phyloP scores from a whole-genome alignment of 2,113 vertebrate genomes.

The Sapayoa aenigma region DNA sequence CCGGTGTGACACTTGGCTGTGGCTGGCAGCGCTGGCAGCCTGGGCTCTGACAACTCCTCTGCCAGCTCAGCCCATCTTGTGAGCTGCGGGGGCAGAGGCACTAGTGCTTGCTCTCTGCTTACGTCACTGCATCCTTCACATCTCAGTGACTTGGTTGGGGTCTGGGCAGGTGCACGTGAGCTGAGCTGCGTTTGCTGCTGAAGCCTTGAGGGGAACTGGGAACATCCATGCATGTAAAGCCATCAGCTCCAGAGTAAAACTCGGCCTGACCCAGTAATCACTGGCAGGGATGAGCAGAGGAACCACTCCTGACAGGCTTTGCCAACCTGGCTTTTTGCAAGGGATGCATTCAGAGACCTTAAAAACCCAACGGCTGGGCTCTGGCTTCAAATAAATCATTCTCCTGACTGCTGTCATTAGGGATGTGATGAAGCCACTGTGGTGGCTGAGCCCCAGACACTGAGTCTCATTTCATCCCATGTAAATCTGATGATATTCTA shows the following conservation, averaged over 20 bases:
- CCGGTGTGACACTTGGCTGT: fast-evolving
- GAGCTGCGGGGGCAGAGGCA: background rate
- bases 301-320: background rate
- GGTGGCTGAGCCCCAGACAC: background rate
- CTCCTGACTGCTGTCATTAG: background rate
- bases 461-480: background rate
- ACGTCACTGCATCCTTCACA: background rate
- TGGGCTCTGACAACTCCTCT: background rate
- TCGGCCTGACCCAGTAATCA: conserved; percentile 39
- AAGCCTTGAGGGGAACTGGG: conserved; percentile 10
- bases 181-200: background rate
- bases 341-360: background rate
- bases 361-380: background rate
- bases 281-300: background rate
- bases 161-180: background rate
- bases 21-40: background rate
- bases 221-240: conserved; percentile 58
- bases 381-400: background rate
- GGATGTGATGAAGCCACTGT: background rate
- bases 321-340: background rate
- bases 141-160: background rate
- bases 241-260: background rate
- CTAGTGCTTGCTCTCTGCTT: fast-evolving
- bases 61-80: background rate
- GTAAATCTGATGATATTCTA: background rate